phyloP scores from a whole-genome alignment of 2,113 vertebrate genomes.

The Seriola rivoliana region DNA sequence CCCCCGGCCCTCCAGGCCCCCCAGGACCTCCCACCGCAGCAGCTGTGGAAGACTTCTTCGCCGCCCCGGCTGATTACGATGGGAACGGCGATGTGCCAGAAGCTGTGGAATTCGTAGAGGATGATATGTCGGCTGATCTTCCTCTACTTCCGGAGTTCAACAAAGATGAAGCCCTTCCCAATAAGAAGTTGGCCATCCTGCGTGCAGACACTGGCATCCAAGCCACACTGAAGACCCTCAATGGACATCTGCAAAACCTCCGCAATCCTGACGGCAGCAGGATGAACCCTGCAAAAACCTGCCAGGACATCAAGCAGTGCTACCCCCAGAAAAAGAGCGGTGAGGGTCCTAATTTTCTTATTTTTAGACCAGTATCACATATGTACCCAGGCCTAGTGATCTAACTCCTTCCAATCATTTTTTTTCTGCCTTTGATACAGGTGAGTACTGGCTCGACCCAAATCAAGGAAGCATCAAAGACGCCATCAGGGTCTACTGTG shows the following conservation, averaged over 20 bases:
- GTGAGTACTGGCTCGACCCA: slow-evolving; percentile 97
- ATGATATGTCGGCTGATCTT: slow-evolving; percentile 71
- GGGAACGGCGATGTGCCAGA: slow-evolving; percentile 43
- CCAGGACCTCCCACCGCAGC: slow-evolving; percentile 92
- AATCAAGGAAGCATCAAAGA: slow-evolving; percentile 95
- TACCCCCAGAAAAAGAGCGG: slow-evolving; percentile 92
- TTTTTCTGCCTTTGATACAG: slow-evolving; percentile 71
- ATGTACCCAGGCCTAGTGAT: background rate
- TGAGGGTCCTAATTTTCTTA: slow-evolving; percentile 62
- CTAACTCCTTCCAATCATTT: background rate
- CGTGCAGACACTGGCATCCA: slow-evolving; percentile 90
- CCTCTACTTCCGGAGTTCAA: slow-evolving; percentile 90
- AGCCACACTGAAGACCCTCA: slow-evolving; percentile 92
- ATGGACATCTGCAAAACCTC: slow-evolving; percentile 92
- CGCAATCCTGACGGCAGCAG: slow-evolving; percentile 93
- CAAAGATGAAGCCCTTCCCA: slow-evolving; percentile 91
- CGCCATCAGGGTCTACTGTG: slow-evolving; percentile 95
- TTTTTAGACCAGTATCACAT: slow-evolving; percentile 8
- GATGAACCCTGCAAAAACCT: slow-evolving; percentile 93
- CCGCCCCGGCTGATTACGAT: slow-evolving; percentile 86
- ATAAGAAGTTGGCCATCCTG: slow-evolving; percentile 74
- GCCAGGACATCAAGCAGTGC: slow-evolving; percentile 93
- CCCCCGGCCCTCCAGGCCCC: slow-evolving; percentile 91
- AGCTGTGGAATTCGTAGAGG: slow-evolving; percentile 37
- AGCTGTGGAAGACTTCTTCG: slow-evolving; percentile 89